Evolutionary conservation across 2,113 vertebrate species (phyloP).

Genomic region (Phylloscopus trochilus): DNA sequence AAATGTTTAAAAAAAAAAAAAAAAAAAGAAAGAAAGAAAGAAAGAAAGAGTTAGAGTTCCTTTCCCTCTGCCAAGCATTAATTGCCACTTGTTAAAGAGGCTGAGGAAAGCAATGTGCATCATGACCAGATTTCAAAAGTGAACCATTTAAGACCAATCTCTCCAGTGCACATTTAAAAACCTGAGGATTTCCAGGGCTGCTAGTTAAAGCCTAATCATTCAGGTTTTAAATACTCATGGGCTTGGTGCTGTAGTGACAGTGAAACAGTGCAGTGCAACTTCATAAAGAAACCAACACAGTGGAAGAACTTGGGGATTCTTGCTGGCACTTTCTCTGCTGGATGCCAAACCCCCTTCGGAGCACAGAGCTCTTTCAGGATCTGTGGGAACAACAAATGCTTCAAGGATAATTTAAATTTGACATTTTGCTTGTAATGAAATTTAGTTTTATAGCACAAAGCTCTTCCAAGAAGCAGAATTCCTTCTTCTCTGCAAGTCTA

Average conservation of each 20-base stretch:
- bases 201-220: background rate
- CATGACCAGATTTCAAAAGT: background rate
- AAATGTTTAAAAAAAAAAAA: background rate
- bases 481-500: background rate
- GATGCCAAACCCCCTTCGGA: background rate
- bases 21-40: too few relatives aligned
- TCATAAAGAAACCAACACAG: background rate
- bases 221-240: background rate
- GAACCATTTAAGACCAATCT: background rate
- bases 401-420: background rate
- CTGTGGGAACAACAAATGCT: background rate
- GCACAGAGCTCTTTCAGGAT: background rate
- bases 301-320: background rate
- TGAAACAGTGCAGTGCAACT: background rate
- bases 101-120: background rate
- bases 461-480: constrained; percentile 1
- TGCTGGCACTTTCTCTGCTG: background rate
- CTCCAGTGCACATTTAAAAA: background rate
- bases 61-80: background rate
- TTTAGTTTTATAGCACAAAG: background rate
- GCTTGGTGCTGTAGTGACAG: background rate
- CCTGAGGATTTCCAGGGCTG: background rate
- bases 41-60: fast-evolving
- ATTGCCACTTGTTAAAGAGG: background rate
- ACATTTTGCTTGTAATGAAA: background rate